phyloP scores from a whole-genome alignment of 2,888 invertebrate genomes.

The Drosophila austrosaltans region DNA sequence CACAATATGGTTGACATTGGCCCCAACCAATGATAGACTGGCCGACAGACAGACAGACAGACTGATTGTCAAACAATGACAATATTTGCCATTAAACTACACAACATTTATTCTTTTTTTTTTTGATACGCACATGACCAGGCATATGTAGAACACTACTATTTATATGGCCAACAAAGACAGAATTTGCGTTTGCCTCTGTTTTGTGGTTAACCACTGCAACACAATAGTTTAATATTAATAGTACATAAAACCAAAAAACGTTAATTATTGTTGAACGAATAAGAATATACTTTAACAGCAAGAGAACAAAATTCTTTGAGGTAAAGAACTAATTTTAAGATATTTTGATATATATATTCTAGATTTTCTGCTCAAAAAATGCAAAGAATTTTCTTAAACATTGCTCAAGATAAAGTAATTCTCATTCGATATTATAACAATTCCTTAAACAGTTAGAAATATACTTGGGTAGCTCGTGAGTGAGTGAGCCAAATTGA shows the following conservation, averaged over 20 bases:
- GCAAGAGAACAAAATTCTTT: too few species aligned
- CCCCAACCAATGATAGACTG: background rate
- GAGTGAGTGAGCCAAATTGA: too few species aligned
- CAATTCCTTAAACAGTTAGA: too few species aligned
- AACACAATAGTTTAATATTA: constrained; percentile 25
- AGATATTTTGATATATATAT: too few species aligned
- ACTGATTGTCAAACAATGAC: constrained; percentile 3
- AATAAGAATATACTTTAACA: too few species aligned
- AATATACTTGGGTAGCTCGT: too few species aligned
- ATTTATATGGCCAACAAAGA: background rate
- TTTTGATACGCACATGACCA: constrained; percentile 3
- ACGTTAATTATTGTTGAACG: too few species aligned
- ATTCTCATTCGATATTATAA: too few species aligned
- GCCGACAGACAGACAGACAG: background rate
- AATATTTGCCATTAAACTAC: constrained; percentile 9
- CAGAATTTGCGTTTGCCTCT: background rate
- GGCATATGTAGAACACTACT: background rate
- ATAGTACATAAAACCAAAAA: background rate
- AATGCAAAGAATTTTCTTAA: too few species aligned
- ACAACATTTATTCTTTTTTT: background rate
- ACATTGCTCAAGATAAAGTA: too few species aligned
- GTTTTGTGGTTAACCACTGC: constrained; percentile 30
- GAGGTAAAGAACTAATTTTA: too few species aligned
- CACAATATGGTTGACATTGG: background rate
- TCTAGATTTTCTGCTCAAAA: too few species aligned